A percentile compares a stretch with the other conserved stretches of the same genome.
Conservation (phyloP, 2,113 vertebrate species). For the Picathartes gymnocephalus region DNA sequence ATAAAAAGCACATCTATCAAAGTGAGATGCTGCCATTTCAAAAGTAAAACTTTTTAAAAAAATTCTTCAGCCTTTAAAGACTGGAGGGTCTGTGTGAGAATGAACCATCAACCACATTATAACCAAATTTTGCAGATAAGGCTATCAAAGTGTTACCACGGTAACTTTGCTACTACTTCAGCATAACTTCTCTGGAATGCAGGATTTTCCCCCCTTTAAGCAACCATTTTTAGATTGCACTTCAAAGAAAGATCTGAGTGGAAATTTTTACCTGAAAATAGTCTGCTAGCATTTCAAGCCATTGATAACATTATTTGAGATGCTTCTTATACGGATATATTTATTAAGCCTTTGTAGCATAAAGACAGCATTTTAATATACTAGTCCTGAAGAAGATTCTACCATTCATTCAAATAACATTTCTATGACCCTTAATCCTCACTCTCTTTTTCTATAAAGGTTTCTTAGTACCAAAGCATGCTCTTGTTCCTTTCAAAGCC, state of each 20-base stretch:
- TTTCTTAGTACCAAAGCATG: not conserved
- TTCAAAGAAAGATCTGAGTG: not conserved
- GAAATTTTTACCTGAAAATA: not conserved
- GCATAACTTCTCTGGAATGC: not conserved
- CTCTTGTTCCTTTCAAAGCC: not conserved
- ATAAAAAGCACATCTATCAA: not conserved
- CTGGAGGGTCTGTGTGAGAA: not conserved
- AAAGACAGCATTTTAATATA: not conserved
- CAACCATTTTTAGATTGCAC: not conserved
- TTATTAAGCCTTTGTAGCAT: not conserved
- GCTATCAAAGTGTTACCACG: not conserved
- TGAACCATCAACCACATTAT: not conserved
- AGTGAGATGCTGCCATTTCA: not conserved
- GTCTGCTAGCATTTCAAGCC: not conserved
- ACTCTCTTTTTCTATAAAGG: not conserved
- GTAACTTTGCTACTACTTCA: not conserved
- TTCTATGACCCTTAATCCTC: not conserved
- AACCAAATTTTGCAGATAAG: not conserved
- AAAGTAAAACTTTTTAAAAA: not conserved
- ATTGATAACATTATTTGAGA: not conserved
- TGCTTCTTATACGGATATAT: not conserved
- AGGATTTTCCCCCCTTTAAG: not conserved
- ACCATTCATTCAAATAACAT: not conserved
- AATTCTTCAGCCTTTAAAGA: not conserved
- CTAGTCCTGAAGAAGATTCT: not conserved